Evolutionary conservation across 2,113 vertebrate genomes (phyloP).

Genomic region (Spermophilus dauricus): DNA sequence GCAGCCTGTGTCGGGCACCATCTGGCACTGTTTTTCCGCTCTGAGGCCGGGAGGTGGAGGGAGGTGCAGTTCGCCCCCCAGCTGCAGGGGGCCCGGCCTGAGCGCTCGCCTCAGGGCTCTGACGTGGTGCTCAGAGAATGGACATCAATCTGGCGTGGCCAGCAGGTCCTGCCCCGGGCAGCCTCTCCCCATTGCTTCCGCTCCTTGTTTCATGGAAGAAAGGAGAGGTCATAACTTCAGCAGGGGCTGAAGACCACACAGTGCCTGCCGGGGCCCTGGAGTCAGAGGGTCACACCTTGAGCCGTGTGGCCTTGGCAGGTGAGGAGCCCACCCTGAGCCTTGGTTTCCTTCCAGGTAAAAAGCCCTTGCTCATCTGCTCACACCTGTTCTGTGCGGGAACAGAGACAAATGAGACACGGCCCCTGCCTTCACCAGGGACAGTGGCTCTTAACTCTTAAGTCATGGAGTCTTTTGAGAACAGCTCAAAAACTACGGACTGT

Average conservation of each 20-base stretch:
- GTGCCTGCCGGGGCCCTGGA: not conserved
- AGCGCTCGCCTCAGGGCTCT: not conserved
- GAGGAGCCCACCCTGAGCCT: not conserved
- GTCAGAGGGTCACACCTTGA: not conserved
- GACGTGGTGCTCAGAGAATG: too few relatives aligned
- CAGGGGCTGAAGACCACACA: not conserved
- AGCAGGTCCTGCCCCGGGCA: accelerated
- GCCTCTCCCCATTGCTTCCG: not conserved
- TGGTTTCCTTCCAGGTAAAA: not conserved
- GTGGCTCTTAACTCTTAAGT: not conserved
- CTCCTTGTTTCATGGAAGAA: not conserved
- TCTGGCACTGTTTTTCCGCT: conserved; percentile 70
- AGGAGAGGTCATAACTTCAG: not conserved
- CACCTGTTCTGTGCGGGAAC: not conserved
- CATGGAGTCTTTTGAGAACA: not conserved
- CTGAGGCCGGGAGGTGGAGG: not conserved
- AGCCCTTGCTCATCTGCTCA: not conserved
- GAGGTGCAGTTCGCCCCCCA: not conserved
- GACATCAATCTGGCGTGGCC: not conserved
- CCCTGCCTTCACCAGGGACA: not conserved
- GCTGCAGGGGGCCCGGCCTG: not conserved
- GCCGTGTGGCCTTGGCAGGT: not conserved
- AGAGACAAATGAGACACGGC: not conserved
- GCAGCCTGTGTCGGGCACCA: not conserved
- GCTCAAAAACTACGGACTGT: not conserved